phyloP scores from a whole-genome alignment of 2,888 invertebrate species.

The Mesoligia furuncula region DNA sequence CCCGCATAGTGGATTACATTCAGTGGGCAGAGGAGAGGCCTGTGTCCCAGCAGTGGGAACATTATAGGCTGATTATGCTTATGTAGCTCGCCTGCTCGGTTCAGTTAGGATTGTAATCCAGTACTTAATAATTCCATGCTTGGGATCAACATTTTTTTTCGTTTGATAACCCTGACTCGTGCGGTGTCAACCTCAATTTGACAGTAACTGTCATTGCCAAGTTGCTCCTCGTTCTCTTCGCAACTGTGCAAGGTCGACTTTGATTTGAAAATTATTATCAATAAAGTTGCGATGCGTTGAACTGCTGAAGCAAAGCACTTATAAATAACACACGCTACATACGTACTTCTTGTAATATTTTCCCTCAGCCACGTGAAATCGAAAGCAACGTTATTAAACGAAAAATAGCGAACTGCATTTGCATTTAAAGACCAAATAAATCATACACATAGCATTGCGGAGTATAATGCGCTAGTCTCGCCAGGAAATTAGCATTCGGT shows the following conservation, averaged over 20 bases:
- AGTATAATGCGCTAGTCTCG: constrained; percentile 62
- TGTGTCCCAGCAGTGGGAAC: background rate
- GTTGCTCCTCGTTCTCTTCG: no score
- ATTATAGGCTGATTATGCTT: background rate
- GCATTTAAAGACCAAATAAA: constrained; percentile 9
- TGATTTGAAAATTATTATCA: constrained; percentile 21
- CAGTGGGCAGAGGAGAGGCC: background rate
- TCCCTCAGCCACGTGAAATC: background rate
- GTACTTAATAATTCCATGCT: background rate
- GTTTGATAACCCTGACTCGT: background rate
- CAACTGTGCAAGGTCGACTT: constrained; percentile 8
- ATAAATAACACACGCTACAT: constrained; percentile 11
- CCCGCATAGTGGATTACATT: background rate
- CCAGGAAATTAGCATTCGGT: constrained; percentile 70
- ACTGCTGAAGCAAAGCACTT: constrained; percentile 2
- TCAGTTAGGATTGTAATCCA: background rate
- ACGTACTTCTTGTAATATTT: constrained; percentile 7
- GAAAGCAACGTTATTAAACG: background rate
- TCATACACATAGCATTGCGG: constrained; percentile 38
- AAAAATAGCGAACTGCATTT: constrained; percentile 11
- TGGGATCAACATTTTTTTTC: background rate
- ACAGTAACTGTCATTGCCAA: constrained; percentile 2
- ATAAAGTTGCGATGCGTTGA: constrained; percentile 4
- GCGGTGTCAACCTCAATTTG: background rate
- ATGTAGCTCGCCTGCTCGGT: background rate